A percentile compares a stretch with the other conserved stretches of the same genome.
These are phyloP conservation scores for Hestina assimilis DNA, from an alignment of 1,140 invertebrate genomes.

Conservation along the genomic window DNA sequence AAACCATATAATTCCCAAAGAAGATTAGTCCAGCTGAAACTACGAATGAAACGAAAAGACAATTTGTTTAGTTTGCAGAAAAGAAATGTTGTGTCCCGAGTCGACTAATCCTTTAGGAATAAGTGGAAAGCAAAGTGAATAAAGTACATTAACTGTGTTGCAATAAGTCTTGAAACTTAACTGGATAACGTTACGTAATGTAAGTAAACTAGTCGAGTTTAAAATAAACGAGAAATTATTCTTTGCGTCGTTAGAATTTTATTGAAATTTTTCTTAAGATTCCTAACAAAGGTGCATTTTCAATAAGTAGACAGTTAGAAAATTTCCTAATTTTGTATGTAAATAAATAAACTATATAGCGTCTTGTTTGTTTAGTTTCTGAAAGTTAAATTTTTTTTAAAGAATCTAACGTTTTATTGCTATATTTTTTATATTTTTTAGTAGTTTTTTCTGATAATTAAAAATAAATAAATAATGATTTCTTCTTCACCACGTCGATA, in stretches of 20 bases:
- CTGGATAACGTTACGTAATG: constrained; percentile 9
- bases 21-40: constrained; percentile 10
- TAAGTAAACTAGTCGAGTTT: constrained; percentile 9
- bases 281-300: no score
- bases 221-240: not conserved
- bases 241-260: not conserved
- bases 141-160: constrained; percentile 5
- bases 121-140: not conserved
- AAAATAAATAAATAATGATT: no score
- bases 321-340: no score
- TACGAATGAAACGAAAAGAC: constrained; percentile 1
- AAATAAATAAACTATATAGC: no score
- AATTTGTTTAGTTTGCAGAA: constrained; percentile 10
- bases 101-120: not conserved
- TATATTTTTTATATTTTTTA: no score
- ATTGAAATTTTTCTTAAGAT: no score
- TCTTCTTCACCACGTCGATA: no score
- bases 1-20: constrained; percentile 22
- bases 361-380: no score
- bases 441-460: no score
- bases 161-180: constrained; percentile 3
- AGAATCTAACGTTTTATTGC: no score
- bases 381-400: no score
- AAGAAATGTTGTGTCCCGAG: not conserved
- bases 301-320: no score